Conservation (phyloP, 2,888 invertebrate species). For the Athalia circularis region DNA sequence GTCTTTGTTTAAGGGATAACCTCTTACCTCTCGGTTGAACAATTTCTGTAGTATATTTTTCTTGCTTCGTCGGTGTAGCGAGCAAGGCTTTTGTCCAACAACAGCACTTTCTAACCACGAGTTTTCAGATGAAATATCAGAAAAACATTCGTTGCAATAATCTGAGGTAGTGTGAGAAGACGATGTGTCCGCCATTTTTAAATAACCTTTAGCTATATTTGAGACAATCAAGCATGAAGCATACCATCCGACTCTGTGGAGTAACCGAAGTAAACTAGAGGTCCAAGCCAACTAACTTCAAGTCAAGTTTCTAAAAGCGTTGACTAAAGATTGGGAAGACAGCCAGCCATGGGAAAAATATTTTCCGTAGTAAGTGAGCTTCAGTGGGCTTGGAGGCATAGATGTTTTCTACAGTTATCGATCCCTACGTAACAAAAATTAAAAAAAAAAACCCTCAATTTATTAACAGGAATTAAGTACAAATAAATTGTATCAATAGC, state of each 20-base stretch:
- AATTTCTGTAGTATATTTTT: slow-evolving; percentile 75
- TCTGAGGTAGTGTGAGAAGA: slow-evolving; percentile 73
- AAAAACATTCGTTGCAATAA: slow-evolving; percentile 70
- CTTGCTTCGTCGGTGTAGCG: slow-evolving; percentile 62
- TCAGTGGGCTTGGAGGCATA: no score
- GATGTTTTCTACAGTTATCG: no score
- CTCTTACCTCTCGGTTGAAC: slow-evolving; percentile 79
- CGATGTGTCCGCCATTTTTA: slow-evolving; percentile 74
- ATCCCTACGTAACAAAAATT: no score
- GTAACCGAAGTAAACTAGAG: no score
- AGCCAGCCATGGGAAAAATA: no score
- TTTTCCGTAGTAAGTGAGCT: no score
- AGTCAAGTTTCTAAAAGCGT: no score
- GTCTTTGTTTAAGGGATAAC: slow-evolving; percentile 59
- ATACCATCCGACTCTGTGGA: background rate
- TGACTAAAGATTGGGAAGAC: no score
- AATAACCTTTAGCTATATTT: slow-evolving; percentile 64
- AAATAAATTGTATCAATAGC: no score
- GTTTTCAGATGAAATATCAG: slow-evolving; percentile 70
- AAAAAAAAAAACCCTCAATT: no score
- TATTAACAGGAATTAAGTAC: no score
- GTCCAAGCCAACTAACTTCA: no score
- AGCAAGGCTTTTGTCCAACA: slow-evolving; percentile 67
- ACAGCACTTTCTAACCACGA: slow-evolving; percentile 65
- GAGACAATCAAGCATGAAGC: slow-evolving; percentile 38